Base-by-base conservation (phyloP, 1,140 invertebrate species). In the Bombus waltoni region DNA sequence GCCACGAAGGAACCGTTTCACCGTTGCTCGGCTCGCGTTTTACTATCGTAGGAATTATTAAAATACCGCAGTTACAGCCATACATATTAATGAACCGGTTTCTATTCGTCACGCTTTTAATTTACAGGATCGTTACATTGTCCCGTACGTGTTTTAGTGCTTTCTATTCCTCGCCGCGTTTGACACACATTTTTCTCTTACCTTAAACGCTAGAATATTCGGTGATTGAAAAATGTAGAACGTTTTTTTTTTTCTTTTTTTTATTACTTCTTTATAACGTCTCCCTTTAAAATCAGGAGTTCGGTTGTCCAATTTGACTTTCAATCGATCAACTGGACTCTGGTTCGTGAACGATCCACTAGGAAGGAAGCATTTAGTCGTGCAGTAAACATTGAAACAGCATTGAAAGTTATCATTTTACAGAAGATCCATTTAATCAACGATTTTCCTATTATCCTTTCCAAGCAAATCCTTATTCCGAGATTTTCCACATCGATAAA, bases 11-110 rank as follows among this genome's bases (percentile, higher is more conserved):
- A 77, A 77, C 75, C 75, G 75, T 77, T 76, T 76, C 47, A 59
- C 53, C 53, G 35, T 76, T 59, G 5, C 53, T 32, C 38, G 57
- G 8, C 57, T 32, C 38, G 38, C 57, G 59, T 65, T 78, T 78
- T 65, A 78, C 42, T 65, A 78, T 65, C 75, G 28, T 32, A 42
- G 13, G 3, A 22, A 59, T 78, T 78, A 65, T 78, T 78, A 78
- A 78, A 78, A n/a, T 65, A 25, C 75, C 38, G 75, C 38, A 11
- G 59, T 57, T 59, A 76, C 75, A 62, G 42, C 62, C 75, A 78
- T 78, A 78, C 75, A 78, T 78, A 78, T 78, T 78, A 78, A 78
- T 78, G 75, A 78, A 65, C 75, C n/a, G 28, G 75, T 78, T 78
- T 78, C 75, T 78, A 78, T 59, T 32, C 75, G 75, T 78, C 75